Evolutionary conservation across 1,140 invertebrate genomes (phyloP).

Genomic region (Drosophila azteca): DNA sequence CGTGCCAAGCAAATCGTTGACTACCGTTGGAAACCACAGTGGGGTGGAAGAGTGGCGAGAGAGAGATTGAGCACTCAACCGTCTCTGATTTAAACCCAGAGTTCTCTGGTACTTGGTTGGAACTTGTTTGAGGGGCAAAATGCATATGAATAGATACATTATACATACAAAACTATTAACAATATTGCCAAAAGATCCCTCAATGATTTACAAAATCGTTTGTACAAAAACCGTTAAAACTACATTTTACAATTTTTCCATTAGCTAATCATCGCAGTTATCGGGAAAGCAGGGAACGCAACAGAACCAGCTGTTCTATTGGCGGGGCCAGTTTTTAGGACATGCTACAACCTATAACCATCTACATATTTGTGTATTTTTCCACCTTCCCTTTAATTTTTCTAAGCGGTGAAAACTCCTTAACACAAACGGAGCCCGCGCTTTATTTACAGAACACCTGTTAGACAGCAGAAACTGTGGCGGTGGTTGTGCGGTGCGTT

Average conservation of each 20-base stretch:
- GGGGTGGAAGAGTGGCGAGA: neutral
- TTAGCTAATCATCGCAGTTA: no score
- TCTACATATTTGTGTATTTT: conserved; percentile 18
- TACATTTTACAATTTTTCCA: no score
- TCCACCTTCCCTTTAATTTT: conserved; percentile 30
- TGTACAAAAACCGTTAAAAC: neutral
- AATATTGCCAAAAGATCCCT: no score
- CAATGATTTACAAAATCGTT: no score
- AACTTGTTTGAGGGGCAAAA: no score
- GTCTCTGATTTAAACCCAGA: conserved; percentile 33
- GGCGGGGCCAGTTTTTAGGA: conserved; percentile 4
- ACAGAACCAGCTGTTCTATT: no score
- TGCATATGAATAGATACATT: no score
- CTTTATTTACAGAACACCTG: conserved; percentile 59
- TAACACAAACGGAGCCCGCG: conserved; percentile 35
- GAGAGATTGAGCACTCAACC: conserved; percentile 53
- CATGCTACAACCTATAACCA: no score
- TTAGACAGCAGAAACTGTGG: conserved; percentile 48
- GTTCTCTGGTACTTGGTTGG: neutral
- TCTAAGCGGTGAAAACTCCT: conserved; percentile 39
- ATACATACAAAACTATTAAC: no score
- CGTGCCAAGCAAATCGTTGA: conserved; percentile 59
- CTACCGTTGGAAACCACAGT: conserved; percentile 52
- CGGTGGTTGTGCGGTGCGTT: conserved; percentile 12
- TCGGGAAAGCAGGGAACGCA: no score